Conservation (phyloP, 2,113 vertebrate genomes). For the Lethenteron camtschaticum region DNA sequence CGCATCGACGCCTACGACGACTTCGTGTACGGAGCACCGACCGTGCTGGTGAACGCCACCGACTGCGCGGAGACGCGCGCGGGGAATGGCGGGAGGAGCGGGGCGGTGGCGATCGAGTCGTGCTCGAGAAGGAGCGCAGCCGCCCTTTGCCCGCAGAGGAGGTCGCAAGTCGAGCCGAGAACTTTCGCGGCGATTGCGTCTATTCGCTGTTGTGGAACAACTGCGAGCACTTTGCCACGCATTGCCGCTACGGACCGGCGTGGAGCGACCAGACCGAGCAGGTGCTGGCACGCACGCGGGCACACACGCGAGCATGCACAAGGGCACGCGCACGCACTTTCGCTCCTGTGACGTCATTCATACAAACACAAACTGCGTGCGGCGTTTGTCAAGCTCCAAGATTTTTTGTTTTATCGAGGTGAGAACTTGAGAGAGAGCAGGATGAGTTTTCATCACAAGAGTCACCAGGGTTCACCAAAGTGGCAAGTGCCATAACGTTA, state of each 20-base stretch:
- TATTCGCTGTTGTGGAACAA: slow-evolving; percentile 89
- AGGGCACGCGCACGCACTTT: too few species aligned
- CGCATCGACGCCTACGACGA: slow-evolving; percentile 68
- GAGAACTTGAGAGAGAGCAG: too few species aligned
- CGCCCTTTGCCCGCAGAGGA: slow-evolving; percentile 32
- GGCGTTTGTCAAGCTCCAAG: too few species aligned
- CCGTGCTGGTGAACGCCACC: slow-evolving; percentile 33
- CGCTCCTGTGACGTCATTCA: too few species aligned
- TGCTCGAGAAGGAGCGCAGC: slow-evolving; percentile 42
- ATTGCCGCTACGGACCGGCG: slow-evolving; percentile 48
- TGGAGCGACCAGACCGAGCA: slow-evolving; percentile 52
- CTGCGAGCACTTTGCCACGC: slow-evolving; percentile 75
- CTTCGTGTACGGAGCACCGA: slow-evolving; percentile 49
- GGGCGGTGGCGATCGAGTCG: neutral
- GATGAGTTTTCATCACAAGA: too few species aligned
- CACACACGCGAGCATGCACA: too few species aligned
- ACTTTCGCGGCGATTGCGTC: slow-evolving; percentile 29
- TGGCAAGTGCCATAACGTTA: too few species aligned
- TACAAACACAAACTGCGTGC: too few species aligned
- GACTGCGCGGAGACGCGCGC: too few species aligned
- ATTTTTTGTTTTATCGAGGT: too few species aligned
- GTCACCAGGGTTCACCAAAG: too few species aligned
- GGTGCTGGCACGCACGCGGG: slow-evolving; percentile 23
- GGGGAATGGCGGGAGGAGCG: too few species aligned
- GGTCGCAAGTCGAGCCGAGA: slow-evolving; percentile 46